Conservation (phyloP, 2,888 invertebrate genomes). For the Oscheius onirici region DNA sequence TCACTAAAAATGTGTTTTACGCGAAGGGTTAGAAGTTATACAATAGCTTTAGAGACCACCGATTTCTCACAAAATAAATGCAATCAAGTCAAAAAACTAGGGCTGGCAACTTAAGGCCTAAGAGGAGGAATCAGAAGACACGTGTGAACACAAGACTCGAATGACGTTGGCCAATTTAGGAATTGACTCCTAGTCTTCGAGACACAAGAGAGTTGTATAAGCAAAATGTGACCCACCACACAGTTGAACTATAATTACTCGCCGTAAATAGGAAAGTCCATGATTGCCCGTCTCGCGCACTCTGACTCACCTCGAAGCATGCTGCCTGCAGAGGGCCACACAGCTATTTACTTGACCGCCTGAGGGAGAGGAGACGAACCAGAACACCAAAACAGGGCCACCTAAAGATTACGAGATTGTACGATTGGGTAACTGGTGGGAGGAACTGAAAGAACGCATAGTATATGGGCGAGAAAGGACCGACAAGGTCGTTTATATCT, state of each 20-base stretch:
- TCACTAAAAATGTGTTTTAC: too few relatives aligned
- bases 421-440: not conserved
- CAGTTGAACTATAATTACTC: not conserved
- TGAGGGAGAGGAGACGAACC: not conserved
- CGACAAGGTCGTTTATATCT: slow-evolving; percentile 9
- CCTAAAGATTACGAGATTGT: not conserved
- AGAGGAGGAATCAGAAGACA: too few relatives aligned
- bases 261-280: slow-evolving; percentile 17
- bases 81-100: too few relatives aligned
- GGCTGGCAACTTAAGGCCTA: too few relatives aligned
- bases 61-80: too few relatives aligned
- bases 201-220: too few relatives aligned
- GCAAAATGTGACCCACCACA: too few relatives aligned
- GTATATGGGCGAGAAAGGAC: slow-evolving; percentile 5
- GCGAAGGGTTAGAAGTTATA: too few relatives aligned
- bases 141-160: too few relatives aligned
- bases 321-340: not conserved
- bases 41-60: too few relatives aligned
- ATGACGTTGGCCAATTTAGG: too few relatives aligned
- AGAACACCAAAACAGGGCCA: not conserved
- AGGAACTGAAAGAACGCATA: slow-evolving; percentile 19
- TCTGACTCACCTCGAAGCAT: slow-evolving; percentile 14
- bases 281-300: slow-evolving; percentile 4
- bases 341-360: not conserved
- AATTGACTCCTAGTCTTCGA: too few relatives aligned